Conservation (phyloP, 2,888 invertebrate genomes). For the Amphiduros pacificus region DNA sequence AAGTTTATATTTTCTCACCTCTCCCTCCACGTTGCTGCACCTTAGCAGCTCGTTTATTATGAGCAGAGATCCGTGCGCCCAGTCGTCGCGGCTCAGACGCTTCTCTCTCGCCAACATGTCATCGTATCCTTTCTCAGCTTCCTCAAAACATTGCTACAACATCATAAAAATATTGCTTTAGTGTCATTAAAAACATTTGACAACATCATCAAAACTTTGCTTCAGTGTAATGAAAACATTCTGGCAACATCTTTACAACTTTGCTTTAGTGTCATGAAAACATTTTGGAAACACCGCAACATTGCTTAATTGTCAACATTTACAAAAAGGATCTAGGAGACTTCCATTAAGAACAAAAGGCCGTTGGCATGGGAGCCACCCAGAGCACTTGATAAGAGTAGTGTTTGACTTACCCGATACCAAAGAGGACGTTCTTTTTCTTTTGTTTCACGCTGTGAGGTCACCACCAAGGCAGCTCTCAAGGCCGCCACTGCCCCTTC, state of each 20-base stretch:
- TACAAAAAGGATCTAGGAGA: no score
- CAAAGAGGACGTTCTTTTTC: constrained; percentile 86
- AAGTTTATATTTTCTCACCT: constrained; percentile 49
- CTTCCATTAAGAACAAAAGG: no score
- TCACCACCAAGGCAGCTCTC: constrained; percentile 91
- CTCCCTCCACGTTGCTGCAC: constrained; percentile 77
- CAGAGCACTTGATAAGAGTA: no score
- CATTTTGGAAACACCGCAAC: no score
- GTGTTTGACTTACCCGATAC: constrained; percentile 66
- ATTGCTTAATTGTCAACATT: no score
- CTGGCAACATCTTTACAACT: no score
- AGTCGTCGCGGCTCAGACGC: constrained; percentile 80
- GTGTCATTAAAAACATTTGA: no score
- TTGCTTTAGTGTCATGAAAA: no score
- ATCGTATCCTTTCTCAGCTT: constrained; percentile 80
- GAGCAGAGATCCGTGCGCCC: constrained; percentile 87
- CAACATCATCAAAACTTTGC: no score
- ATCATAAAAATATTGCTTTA: no score
- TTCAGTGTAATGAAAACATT: no score
- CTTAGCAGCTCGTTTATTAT: constrained; percentile 91
- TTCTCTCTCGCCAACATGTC: constrained; percentile 68
- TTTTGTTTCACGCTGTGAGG: constrained; percentile 92
- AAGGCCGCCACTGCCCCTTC: constrained; percentile 92
- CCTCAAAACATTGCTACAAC: constrained; percentile 83
- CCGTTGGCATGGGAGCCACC: no score